Conservation (phyloP, 2,113 vertebrate species). For the Sinocyclocheilus anshuiensis region DNA sequence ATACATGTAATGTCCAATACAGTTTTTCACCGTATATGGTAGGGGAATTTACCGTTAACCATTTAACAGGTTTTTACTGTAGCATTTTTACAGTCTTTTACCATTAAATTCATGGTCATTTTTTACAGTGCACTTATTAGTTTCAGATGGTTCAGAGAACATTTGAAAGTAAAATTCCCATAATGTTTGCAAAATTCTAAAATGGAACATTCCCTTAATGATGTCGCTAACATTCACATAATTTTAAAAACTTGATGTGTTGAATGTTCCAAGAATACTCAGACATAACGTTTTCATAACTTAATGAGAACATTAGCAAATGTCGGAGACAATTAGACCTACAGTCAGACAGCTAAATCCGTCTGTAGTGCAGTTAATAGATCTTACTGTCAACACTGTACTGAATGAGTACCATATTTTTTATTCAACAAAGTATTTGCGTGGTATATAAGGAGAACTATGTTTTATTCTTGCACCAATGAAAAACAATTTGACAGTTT, state of each 20-base stretch:
- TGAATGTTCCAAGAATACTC: background rate
- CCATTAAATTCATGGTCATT: too few species aligned
- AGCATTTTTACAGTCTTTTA: too few species aligned
- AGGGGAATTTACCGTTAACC: too few species aligned
- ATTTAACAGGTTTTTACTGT: too few species aligned
- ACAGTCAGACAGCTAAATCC: background rate
- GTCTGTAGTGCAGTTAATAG: background rate
- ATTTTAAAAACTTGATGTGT: background rate
- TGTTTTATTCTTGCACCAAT: background rate
- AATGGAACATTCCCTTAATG: too few species aligned
- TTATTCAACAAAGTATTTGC: background rate
- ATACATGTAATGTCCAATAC: too few species aligned
- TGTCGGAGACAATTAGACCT: background rate
- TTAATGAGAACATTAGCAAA: background rate
- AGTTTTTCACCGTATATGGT: too few species aligned
- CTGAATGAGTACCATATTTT: background rate
- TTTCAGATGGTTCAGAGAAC: too few species aligned
- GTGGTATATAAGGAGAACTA: background rate
- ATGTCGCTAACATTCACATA: too few species aligned
- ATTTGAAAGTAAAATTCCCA: too few species aligned
- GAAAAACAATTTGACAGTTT: background rate
- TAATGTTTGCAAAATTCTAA: too few species aligned
- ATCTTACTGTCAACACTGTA: background rate
- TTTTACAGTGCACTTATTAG: too few species aligned
- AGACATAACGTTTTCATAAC: background rate